Base-by-base conservation (phyloP, 2,113 vertebrate genomes). In the Cololabis saira region DNA sequence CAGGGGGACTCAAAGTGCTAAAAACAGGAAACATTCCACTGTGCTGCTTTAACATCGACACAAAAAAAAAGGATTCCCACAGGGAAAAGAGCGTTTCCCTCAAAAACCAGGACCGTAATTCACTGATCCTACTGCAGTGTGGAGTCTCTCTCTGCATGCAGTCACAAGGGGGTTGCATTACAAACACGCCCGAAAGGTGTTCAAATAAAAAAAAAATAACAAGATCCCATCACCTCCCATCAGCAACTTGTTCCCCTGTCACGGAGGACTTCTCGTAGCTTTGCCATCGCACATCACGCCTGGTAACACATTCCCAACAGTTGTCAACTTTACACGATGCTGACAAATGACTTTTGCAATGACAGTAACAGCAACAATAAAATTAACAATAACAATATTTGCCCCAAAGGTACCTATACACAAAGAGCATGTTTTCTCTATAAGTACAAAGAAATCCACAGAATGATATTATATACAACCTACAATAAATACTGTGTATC, bases 401-500 rank as follows among this genome's bases (percentile, higher is more conserved):
- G 89, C 89, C 89, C 91, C 84, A 90, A 89, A 90, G 82, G 87
- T 90, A 92, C 87, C 90, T 92, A 88, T 92, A 92, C 90, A 94
- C 89, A 91, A 90, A 91, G 87, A 92, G 90, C 92, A 84, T 81
- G 87, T 90, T 84, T 85, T 85, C 82, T 81, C 81, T 91, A 80
- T 88, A 91, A 87, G 91, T 92, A 93, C 89, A 93, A 93, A 93
- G 91, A 89, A 92, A 92, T 93, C 90, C 92, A 93, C 93, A 90
- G 90, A 92, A 93, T 92, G 80, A 89, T 91, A 90, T 91, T 95
- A 92, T 92, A 79, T 96, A 95, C 95, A 95, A 93, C 93, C 95
- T 94, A 93, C 93, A 95, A 96, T 97, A 97, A 96, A 97, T 95
- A 97, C 92, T 90, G 78, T 92, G 91, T 91, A 88, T 91, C 83